phyloP scores from a whole-genome alignment of 2,113 vertebrate species.

The Hoplias malabaricus region DNA sequence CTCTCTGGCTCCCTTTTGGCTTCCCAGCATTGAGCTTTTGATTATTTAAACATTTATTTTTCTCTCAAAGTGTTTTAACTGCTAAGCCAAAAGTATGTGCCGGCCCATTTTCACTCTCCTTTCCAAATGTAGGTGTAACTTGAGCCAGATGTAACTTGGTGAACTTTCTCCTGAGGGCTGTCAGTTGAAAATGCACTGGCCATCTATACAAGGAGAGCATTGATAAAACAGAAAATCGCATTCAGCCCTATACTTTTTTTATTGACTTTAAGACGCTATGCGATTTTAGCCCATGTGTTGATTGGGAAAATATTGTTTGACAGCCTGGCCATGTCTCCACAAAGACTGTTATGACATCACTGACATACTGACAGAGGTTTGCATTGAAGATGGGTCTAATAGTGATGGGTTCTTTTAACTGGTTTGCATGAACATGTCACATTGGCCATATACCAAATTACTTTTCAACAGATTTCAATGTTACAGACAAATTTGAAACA shows the following conservation, averaged over 20 bases:
- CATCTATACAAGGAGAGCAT: neutral
- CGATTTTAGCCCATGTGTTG: neutral
- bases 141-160: slow-evolving; percentile 42
- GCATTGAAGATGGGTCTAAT: too few relatives aligned
- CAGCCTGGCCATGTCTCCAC: too few relatives aligned
- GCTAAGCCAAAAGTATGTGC: slow-evolving; percentile 34
- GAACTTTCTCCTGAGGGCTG: slow-evolving; percentile 37
- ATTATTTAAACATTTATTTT: slow-evolving; percentile 52
- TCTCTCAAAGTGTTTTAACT: slow-evolving; percentile 55
- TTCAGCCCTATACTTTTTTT: neutral
- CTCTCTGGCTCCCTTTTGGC: slow-evolving; percentile 16
- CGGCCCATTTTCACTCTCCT: slow-evolving; percentile 59
- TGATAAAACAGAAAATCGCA: neutral
- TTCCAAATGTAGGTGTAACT: slow-evolving; percentile 59
- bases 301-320: too few relatives aligned
- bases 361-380: neutral
- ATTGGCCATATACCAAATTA: too few relatives aligned
- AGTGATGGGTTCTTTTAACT: too few relatives aligned
- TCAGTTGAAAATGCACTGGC: slow-evolving; percentile 20
- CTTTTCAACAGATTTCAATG: too few relatives aligned
- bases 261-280: neutral
- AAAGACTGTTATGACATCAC: neutral
- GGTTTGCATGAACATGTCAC: too few relatives aligned
- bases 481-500: too few relatives aligned
- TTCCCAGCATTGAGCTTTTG: slow-evolving; percentile 37